phyloP scores from a whole-genome alignment of 2,797 vertebrate genomes.

The Manis pentadactyla region DNA sequence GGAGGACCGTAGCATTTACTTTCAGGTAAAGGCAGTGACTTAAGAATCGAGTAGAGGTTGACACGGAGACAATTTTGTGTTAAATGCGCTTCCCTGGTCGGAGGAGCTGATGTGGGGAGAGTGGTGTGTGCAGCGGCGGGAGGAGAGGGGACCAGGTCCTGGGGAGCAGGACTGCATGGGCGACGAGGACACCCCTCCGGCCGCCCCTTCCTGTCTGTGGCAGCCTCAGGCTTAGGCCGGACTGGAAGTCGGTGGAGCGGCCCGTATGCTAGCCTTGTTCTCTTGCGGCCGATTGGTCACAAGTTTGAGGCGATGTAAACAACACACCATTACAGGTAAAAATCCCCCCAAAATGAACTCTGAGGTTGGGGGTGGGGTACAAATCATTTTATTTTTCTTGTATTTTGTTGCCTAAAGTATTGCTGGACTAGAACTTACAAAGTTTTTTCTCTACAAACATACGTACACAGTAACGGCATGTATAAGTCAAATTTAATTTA shows the following conservation, averaged over 20 bases:
- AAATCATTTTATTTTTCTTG: slow-evolving; percentile 38
- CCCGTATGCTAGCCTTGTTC: neutral
- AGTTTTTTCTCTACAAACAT: neutral
- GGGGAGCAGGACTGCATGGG: fast-evolving
- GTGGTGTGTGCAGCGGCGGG: neutral
- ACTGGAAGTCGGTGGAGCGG: neutral
- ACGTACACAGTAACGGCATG: neutral
- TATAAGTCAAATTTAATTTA: neutral
- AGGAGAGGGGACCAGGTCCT: neutral
- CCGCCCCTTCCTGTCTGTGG: neutral
- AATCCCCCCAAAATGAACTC: neutral
- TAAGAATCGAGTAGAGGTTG: neutral
- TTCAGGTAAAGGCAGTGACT: neutral
- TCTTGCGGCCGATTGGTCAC: neutral
- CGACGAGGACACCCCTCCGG: no score
- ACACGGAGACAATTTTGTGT: slow-evolving; percentile 1
- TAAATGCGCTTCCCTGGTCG: neutral
- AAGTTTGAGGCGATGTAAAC: neutral
- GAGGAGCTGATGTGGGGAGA: neutral
- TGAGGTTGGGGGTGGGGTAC: neutral
- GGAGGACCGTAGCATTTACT: neutral
- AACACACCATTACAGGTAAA: neutral
- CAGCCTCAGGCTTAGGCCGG: neutral
- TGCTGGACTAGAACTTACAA: neutral
- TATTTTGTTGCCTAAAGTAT: neutral